Percentiles rank a stretch among this genome's conserved stretches.
Conservation (phyloP, 2,113 vertebrate genomes). For the Chrysemys picta region DNA sequence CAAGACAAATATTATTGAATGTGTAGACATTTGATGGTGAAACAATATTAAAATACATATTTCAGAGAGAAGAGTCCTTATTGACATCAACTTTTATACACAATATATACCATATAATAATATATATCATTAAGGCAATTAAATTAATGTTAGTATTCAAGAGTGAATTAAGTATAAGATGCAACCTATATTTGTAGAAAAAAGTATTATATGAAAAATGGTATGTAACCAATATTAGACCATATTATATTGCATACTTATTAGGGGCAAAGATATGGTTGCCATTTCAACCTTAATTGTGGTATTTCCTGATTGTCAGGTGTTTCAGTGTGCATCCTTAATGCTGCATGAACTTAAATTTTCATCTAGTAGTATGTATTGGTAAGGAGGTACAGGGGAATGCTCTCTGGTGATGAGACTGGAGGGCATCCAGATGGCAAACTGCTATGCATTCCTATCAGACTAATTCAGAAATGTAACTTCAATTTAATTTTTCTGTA, state of each 20-base stretch:
- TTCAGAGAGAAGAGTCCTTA: background rate
- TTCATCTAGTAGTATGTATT: background rate
- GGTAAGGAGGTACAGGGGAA: background rate
- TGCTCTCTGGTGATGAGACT: background rate
- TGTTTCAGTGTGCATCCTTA: background rate
- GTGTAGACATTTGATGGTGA: background rate
- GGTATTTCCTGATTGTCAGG: no score
- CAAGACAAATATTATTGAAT: background rate
- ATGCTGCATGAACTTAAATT: no score
- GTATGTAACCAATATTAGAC: no score
- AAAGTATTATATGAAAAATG: background rate
- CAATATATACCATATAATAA: background rate
- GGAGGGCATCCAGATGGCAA: constrained; percentile 18
- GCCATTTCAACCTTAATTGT: background rate
- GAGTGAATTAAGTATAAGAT: background rate
- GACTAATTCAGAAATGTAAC: constrained; percentile 32
- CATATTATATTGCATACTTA: background rate
- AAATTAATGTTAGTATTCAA: background rate
- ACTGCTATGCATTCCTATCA: background rate
- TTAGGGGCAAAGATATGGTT: background rate
- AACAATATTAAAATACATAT: background rate
- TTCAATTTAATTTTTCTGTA: constrained; percentile 20
- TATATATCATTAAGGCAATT: background rate
- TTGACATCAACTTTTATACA: background rate
- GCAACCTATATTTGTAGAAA: background rate